phyloP scores from a whole-genome alignment of 2,797 vertebrate species.

The Cynopterus sphinx region DNA sequence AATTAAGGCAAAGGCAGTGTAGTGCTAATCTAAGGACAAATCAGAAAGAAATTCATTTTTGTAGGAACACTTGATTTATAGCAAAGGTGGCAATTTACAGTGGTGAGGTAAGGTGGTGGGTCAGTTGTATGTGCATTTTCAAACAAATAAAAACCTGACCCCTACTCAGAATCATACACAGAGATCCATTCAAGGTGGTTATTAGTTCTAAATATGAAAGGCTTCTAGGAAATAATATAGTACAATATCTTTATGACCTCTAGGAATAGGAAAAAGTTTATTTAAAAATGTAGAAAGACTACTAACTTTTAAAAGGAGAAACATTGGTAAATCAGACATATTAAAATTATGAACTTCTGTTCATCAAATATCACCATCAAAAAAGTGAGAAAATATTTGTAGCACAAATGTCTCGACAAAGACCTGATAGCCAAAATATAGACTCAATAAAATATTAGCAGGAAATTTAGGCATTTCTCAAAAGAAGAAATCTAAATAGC shows the following conservation, averaged over 20 bases:
- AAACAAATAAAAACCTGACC: neutral
- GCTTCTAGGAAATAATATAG: neutral
- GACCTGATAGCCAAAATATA: neutral
- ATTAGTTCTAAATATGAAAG: constrained; percentile 31
- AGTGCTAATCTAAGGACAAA: neutral
- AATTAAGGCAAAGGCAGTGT: neutral
- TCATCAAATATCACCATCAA: neutral
- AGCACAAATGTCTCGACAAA: neutral
- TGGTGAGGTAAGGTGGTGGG: neutral
- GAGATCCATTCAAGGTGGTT: neutral
- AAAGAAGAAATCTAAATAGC: neutral
- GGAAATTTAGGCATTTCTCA: neutral
- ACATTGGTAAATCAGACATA: neutral
- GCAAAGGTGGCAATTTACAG: neutral
- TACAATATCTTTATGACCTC: neutral
- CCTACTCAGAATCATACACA: neutral
- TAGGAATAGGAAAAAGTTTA: neutral
- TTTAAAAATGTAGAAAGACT: neutral
- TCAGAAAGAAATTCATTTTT: neutral
- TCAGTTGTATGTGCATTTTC: neutral
- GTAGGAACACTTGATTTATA: neutral
- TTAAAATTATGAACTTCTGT: neutral
- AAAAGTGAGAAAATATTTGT: neutral
- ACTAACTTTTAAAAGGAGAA: neutral
- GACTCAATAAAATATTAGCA: neutral